Evolutionary conservation across 2,113 vertebrate genomes (phyloP).

Genomic region (Cyprinodon tularosa): DNA sequence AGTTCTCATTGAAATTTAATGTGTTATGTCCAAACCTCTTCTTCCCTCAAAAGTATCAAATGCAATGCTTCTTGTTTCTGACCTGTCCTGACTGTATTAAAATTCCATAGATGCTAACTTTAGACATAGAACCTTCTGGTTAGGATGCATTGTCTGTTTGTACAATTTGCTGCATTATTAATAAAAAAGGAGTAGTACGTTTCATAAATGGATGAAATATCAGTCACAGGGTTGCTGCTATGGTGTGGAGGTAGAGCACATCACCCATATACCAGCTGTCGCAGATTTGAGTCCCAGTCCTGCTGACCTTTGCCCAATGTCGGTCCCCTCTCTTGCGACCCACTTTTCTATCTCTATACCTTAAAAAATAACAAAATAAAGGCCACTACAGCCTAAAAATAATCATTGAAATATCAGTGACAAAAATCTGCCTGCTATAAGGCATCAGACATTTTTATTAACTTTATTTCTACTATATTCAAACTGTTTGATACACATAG

Average conservation of each 20-base stretch:
- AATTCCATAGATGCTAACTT: not conserved
- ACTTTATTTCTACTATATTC: not conserved
- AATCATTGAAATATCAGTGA: not conserved
- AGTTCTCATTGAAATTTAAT: not conserved
- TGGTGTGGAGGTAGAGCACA: too few species aligned
- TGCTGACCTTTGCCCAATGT: too few species aligned
- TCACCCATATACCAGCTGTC: too few species aligned
- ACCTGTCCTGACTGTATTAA: too few species aligned
- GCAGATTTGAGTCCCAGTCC: too few species aligned
- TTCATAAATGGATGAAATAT: too few species aligned
- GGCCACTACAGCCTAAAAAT: too few species aligned
- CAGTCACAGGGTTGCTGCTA: too few species aligned
- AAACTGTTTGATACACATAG: not conserved
- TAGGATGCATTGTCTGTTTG: not conserved
- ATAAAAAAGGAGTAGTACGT: too few species aligned
- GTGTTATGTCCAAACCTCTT: not conserved
- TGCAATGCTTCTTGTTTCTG: not conserved
- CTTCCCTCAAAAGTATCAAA: not conserved
- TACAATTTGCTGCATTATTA: not conserved
- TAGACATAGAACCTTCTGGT: not conserved
- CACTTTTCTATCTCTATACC: too few species aligned
- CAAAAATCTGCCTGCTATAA: not conserved
- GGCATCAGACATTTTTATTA: not conserved
- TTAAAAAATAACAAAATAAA: too few species aligned
- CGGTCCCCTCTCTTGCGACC: too few species aligned